Evolutionary conservation across 2,888 invertebrate species (phyloP).

Genomic region (Spodoptera littoralis): DNA sequence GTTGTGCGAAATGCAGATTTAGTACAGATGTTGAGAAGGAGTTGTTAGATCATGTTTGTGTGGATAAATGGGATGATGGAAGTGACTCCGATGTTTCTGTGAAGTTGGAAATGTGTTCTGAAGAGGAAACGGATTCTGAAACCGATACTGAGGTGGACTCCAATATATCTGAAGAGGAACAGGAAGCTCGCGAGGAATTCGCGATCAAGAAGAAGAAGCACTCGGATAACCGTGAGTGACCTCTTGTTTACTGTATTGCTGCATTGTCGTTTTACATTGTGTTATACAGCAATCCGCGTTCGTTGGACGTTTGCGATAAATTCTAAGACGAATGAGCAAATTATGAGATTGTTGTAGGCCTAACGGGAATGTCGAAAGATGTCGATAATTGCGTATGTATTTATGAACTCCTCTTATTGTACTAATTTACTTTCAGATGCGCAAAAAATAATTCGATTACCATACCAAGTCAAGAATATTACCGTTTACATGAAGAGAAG

Average conservation of each 20-base stretch:
- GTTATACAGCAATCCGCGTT: too few species aligned
- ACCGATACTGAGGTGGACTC: conserved; percentile 65
- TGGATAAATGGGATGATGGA: conserved; percentile 21
- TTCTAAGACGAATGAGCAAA: too few species aligned
- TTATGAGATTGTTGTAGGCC: too few species aligned
- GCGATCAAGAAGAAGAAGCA: conserved; percentile 30
- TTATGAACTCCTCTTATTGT: background rate
- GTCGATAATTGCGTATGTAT: too few species aligned
- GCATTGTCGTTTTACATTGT: too few species aligned
- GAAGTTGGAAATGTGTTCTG: conserved; percentile 54
- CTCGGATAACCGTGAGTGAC: conserved; percentile 36
- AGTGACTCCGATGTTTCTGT: conserved; percentile 70
- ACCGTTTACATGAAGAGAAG: conserved; percentile 64
- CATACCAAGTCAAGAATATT: conserved; percentile 64
- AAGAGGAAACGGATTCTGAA: conserved; percentile 46
- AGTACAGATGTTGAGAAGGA: conserved; percentile 45
- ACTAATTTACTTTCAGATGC: conserved; percentile 51
- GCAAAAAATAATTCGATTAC: conserved; percentile 62
- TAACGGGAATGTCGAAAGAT: too few species aligned
- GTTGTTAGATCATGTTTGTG: conserved; percentile 52
- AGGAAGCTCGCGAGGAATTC: conserved; percentile 31
- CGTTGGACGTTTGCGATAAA: too few species aligned
- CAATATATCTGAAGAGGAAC: conserved; percentile 67
- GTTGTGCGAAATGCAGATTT: conserved; percentile 49
- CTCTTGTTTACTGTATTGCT: background rate